Evolutionary conservation across 53 echinoderm and acorn worm species (phyloP).

Genomic region (Apostichopus leukothele): DNA sequence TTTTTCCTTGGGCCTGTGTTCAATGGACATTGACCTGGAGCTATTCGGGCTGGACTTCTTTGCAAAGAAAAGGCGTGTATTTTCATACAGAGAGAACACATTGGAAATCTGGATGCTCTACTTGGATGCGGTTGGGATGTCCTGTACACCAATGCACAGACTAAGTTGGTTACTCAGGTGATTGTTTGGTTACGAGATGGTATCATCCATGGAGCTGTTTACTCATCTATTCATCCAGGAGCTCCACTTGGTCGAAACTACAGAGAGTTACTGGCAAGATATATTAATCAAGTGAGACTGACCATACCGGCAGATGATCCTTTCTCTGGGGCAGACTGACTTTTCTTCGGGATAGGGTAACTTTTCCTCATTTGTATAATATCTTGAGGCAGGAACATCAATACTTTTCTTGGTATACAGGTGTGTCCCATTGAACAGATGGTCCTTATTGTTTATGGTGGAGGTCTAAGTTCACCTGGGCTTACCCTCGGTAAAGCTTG

Average conservation of each 20-base stretch:
- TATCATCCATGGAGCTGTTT: background rate
- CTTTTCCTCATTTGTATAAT: background rate
- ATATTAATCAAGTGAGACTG: background rate
- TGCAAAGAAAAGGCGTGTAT: background rate
- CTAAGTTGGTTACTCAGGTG: background rate
- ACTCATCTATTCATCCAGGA: background rate
- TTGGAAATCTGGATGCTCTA: background rate
- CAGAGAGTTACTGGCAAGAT: background rate
- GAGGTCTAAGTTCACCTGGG: no score
- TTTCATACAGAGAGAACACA: conserved; percentile 10
- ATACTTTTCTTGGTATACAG: no score
- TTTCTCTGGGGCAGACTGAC: background rate
- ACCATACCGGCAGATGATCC: background rate
- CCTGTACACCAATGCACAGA: background rate
- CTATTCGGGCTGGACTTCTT: background rate
- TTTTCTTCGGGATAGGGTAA: background rate
- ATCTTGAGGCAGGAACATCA: no score
- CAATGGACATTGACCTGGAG: background rate
- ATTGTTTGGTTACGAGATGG: background rate
- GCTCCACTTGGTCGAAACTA: no score
- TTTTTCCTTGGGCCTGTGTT: conserved; percentile 3
- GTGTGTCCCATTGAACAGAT: no score
- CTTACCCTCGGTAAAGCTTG: no score
- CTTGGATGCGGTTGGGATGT: conserved; percentile 9
- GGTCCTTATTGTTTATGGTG: no score